Evolutionary conservation across 2,888 invertebrate genomes (phyloP), one percentile per base, ranked within the genome.

Genomic region (Vanessa cardui): DNA sequence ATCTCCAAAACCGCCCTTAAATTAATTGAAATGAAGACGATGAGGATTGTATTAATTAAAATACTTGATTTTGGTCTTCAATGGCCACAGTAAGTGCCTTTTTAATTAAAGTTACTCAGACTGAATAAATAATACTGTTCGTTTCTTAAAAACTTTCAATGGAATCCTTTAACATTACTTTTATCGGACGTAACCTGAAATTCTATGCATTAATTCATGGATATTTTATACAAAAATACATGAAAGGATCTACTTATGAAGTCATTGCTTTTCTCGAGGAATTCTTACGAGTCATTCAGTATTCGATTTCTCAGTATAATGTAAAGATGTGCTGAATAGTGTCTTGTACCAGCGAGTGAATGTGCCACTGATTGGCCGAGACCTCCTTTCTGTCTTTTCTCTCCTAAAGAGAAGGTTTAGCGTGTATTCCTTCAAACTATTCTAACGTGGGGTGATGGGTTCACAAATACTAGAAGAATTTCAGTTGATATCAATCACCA

Each of bases 31-130:
- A 76, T 70, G 76, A 77, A 77, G 73, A 77, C 75, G 75, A 73
- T 74, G 73, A 74, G 74, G 74, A 78, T 74, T 77, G 74, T 74
- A 77, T 78, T 80, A 79, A 80, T 82, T 82, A 77, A 77, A 79
- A 78, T 75, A 76, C 77, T 78, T 77, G 76, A 79, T 77, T 80
- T 77, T 72, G 74, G 76, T 76, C 73, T 79, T 77, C 74, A 74
- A 74, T 73, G 70, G 74, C 72, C 68, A 73, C 72, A 71, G 72
- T 72, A 71, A 73, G 70, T 68, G 70, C 70, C 70, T 74, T 77
- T 76, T 76, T 79, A 77, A 78, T 78, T 76, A 75, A 79, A 77
- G 72, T 69, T 74, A 76, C 74, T 76, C 73, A 74, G 73, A 70
- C 73, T 68, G 73, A 76, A 76, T 73, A 69, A 74, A 76, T 74